phyloP scores from a whole-genome alignment of 2,888 invertebrate species.

The Lymantria dispar region DNA sequence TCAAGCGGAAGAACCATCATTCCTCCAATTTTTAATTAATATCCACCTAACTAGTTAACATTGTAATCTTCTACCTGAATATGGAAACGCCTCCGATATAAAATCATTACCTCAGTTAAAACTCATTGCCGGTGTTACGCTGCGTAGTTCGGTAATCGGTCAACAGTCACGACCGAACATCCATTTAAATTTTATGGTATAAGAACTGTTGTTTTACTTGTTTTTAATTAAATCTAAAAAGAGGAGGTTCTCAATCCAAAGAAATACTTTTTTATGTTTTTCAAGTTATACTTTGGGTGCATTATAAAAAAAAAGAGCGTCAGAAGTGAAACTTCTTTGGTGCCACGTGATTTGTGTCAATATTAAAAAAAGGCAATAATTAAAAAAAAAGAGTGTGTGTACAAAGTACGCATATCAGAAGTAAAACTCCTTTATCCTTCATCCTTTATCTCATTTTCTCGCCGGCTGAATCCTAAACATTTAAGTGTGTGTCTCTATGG shows the following conservation, averaged over 20 bases:
- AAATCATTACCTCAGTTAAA: conserved; percentile 13
- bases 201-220: not conserved
- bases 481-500: no score
- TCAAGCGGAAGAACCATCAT: not conserved
- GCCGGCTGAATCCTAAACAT: no score
- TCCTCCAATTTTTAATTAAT: conserved; percentile 11
- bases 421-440: no score
- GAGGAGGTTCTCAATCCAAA: not conserved
- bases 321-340: no score
- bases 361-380: no score
- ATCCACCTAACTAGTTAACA: conserved; percentile 2
- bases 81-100: conserved; percentile 12
- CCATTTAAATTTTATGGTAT: conserved; percentile 15
- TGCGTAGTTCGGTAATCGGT: conserved; percentile 11
- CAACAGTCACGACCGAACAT: conserved; percentile 20
- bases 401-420: no score
- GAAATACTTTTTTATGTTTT: not conserved
- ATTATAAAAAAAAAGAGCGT: no score
- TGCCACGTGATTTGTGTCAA: no score
- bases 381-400: no score
- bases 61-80: conserved; percentile 9
- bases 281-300: no score
- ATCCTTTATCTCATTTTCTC: no score
- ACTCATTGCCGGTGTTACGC: conserved; percentile 29
- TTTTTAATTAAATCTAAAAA: not conserved